These are phyloP conservation scores for Channa argus DNA, from an alignment of 2,113 vertebrate genomes.

Conservation along the genomic window DNA sequence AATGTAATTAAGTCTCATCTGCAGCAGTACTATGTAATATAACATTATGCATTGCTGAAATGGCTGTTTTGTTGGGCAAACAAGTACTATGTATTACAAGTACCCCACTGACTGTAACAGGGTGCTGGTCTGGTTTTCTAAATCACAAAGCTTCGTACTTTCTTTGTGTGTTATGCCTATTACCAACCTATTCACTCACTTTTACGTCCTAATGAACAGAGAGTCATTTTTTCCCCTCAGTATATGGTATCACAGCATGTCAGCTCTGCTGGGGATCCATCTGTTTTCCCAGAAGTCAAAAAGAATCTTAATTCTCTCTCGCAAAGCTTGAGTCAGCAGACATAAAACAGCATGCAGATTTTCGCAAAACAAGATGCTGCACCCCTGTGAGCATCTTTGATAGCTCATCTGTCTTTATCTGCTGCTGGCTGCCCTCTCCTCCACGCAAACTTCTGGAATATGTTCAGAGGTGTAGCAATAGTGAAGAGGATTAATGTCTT, in stretches of 20 bases:
- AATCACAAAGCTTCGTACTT: conserved; percentile 39
- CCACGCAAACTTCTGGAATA: conserved; percentile 2
- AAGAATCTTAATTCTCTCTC: conserved; percentile 6
- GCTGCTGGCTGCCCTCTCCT: conserved; percentile 25
- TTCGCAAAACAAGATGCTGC: conserved; percentile 13
- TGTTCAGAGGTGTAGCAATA: conserved; percentile 21
- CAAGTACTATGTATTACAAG: conserved; percentile 1
- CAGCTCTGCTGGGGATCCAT: conserved; percentile 46
- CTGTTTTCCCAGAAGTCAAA: conserved; percentile 62
- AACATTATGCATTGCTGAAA: conserved; percentile 3
- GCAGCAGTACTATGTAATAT: too few relatives aligned
- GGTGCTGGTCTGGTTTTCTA: conserved; percentile 35
- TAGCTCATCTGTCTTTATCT: conserved; percentile 52
- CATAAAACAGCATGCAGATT: conserved; percentile 45
- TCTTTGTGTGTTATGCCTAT: conserved; percentile 1
- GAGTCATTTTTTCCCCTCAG: conserved; percentile 26
- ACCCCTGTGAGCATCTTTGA: conserved; percentile 36
- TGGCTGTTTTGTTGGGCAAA: conserved; percentile 5
- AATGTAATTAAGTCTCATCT: not conserved
- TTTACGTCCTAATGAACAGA: conserved; percentile 51
- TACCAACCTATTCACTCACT: conserved; percentile 25
- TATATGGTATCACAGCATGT: conserved; percentile 42
- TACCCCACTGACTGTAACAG: conserved; percentile 5
- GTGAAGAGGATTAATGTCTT: conserved; percentile 43
- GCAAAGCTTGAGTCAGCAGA: conserved; percentile 57